Base-by-base conservation (phyloP, 1,140 invertebrate species). In the Marisa cornuarietis region DNA sequence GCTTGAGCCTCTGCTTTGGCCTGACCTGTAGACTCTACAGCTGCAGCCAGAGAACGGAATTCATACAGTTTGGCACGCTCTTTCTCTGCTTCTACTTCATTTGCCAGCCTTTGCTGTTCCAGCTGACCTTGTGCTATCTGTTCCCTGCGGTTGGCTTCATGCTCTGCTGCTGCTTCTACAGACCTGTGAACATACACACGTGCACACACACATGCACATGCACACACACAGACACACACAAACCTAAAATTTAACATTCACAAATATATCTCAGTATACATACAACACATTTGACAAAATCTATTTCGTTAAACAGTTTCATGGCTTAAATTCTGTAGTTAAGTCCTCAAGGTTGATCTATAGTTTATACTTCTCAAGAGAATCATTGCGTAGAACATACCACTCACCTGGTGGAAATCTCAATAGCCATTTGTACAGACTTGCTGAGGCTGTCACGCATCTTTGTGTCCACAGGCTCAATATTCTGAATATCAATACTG, bases 401-500 rank as follows among this genome's bases (percentile, higher is more conserved):
- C n/a, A 73, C 83, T 80, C 81, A 89, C 87, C 85, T 90, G n/a
- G 90, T 91, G n/a, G 89, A 82, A 24, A 91, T 91, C 78, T 90
- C 90, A 73, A 90, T 90, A 62, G 90, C 90, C 62, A 90, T 66
- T 77, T 90, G 89, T 72, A 90, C 88, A 51, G 89, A 90, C 80
- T 90, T 90, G 76, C 84, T 87, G 26, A 90, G 82, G 76, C 88
- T 87, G 84, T 90, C 90, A 76, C 88, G 85, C 85, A 90, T 90
- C 81, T 87, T 87, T 31, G 79, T 83, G 79, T 90, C 90, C 3
- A 89, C 87, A 51, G 90, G 90, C 71, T 90, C 90, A 20, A 90
- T 89, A 74, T 80, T 86, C 73, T 90, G 87, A 22, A 90, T 85
- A 79, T 90, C 90, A 73, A 90, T 85, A 63, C 83, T 86, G 14